Conservation (phyloP, 2,797 vertebrate species). For the Diceros bicornis region DNA sequence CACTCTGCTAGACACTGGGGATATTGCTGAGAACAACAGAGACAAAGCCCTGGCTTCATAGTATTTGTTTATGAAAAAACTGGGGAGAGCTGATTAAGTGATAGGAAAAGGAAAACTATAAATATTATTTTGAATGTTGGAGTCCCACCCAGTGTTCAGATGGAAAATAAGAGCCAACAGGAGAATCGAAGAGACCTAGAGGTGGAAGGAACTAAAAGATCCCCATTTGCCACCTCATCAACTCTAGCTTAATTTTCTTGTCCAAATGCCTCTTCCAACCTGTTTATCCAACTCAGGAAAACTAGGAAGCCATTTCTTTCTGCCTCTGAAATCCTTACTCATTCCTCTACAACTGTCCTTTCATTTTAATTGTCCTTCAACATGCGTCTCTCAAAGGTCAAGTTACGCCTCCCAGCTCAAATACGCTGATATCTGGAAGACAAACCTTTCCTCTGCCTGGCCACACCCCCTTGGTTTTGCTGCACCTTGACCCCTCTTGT, state of each 20-base stretch:
- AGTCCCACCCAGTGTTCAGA: background rate
- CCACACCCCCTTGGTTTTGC: background rate
- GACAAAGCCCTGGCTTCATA: background rate
- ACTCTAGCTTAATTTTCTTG: background rate
- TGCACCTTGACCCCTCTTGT: background rate
- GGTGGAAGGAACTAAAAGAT: background rate
- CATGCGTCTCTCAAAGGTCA: background rate
- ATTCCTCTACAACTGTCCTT: background rate
- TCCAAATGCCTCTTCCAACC: background rate
- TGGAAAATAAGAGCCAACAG: background rate
- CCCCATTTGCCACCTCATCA: background rate
- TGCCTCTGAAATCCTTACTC: background rate
- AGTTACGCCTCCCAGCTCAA: background rate
- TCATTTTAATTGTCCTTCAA: background rate
- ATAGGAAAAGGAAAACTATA: background rate
- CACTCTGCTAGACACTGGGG: background rate
- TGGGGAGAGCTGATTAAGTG: background rate
- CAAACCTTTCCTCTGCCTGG: background rate
- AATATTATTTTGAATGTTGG: background rate
- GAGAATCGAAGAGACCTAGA: background rate
- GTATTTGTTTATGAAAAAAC: background rate
- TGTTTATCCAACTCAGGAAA: background rate
- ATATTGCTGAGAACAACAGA: background rate
- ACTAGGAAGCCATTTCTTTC: background rate
- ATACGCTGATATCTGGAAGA: background rate